Percentiles rank a stretch among this genome's conserved stretches.
Evolutionary conservation across 1,140 invertebrate genomes (phyloP).

Genomic region (Drosophila nigromelanica): DNA sequence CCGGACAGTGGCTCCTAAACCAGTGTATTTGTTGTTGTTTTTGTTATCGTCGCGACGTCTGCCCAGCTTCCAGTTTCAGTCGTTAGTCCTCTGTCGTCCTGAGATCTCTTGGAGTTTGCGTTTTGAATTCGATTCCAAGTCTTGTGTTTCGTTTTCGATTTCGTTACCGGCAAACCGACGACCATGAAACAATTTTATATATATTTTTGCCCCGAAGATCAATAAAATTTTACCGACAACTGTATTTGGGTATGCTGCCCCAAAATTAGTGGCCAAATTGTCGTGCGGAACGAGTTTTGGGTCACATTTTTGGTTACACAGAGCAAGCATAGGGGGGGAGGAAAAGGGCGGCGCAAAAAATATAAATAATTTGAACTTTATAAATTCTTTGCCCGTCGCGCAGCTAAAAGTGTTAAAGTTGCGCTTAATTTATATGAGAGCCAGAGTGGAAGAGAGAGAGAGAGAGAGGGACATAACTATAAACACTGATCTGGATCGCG

Average conservation of each 20-base stretch:
- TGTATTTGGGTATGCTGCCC: conserved; percentile 69
- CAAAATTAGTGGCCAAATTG: conserved; percentile 78
- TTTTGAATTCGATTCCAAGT: conserved; percentile 74
- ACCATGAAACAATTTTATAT: conserved; percentile 82
- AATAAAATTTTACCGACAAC: conserved; percentile 82
- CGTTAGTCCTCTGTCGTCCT: conserved; percentile 34
- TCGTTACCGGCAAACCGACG: conserved; percentile 45
- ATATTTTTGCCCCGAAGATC: conserved; percentile 78
- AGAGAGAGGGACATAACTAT: conserved; percentile 11
- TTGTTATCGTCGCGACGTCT: conserved; percentile 56
- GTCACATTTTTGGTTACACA: conserved; percentile 74
- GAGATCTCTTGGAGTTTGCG: conserved; percentile 42
- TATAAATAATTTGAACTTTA: conserved; percentile 56
- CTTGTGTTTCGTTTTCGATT: conserved; percentile 67
- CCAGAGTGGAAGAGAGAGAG: not conserved
- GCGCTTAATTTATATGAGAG: conserved; percentile 40
- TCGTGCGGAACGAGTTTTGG: conserved; percentile 60
- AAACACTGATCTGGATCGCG: conserved; percentile 11
- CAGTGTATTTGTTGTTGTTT: conserved; percentile 65
- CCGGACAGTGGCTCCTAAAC: conserved; percentile 66
- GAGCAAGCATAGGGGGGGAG: conserved; percentile 9
- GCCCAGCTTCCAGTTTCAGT: conserved; percentile 21
- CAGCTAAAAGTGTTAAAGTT: conserved; percentile 49
- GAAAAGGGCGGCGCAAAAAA: conserved; percentile 1
- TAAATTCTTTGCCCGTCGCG: conserved; percentile 39